Conservation (phyloP, 2,797 vertebrate species). For the Coranthus polyacanthus region DNA sequence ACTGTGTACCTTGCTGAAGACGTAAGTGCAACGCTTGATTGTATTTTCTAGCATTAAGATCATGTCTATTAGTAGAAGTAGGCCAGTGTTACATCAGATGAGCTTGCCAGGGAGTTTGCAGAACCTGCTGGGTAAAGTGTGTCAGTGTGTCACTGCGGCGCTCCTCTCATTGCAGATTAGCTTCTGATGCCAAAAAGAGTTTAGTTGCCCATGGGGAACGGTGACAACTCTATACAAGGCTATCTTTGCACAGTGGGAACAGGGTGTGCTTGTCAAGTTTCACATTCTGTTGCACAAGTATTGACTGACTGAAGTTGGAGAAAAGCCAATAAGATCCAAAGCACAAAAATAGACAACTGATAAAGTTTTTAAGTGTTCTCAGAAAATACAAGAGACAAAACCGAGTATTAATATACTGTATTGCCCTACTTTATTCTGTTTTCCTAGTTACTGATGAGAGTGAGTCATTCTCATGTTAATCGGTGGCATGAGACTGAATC, state of each 20-base stretch:
- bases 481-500: constrained; percentile 27
- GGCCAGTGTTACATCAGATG: constrained; percentile 80
- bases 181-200: constrained; percentile 25
- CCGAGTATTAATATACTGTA: neutral
- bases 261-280: constrained; percentile 16
- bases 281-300: neutral
- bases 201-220: neutral
- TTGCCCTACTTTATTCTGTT: constrained; percentile 3
- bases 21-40: neutral
- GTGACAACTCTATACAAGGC: constrained; percentile 4
- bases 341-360: neutral
- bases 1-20: neutral
- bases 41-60: constrained; percentile 13
- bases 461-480: constrained; percentile 32
- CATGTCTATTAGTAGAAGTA: constrained; percentile 60
- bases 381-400: neutral
- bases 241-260: constrained; percentile 24
- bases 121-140: constrained; percentile 66
- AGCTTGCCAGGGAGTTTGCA: constrained; percentile 50
- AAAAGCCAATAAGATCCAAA: neutral
- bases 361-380: neutral
- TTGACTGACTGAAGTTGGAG: neutral
- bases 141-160: constrained; percentile 75
- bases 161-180: constrained; percentile 47
- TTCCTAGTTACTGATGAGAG: neutral